Base-by-base conservation (phyloP, 1,140 invertebrate species). In the Oryzaephilus surinamensis region DNA sequence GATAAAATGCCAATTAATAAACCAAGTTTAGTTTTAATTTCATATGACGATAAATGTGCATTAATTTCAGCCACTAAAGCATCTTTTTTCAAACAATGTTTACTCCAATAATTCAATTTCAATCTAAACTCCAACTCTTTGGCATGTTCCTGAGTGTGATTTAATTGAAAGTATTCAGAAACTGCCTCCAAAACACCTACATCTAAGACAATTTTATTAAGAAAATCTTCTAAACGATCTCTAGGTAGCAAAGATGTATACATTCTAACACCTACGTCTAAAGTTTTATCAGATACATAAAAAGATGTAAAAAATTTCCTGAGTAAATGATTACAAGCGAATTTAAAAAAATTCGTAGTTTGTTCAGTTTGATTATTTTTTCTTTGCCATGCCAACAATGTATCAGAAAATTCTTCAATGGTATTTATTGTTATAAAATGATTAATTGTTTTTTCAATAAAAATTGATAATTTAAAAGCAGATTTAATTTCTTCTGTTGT, bases 391-490 rank as follows among this genome's bases (percentile, higher is more conserved):
- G n/a, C n/a, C n/a, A n/a, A n/a, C 13, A 62, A 43, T n/a, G 51
- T 43, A 13, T 41, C 12, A 51, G 24, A 51, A 63, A 63, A 16
- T 42, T 21, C 16, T 38, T n/a, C 4, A 38, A 21, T 19, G 32
- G 32, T 28, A 43, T 21, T 28, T 43, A 8, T 24, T 24, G 23
- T 24, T 24, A 11, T n/a, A 8, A 69, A 52, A 48, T 58, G 61
- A 34, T 56, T 39, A 5, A 66, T 44, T 41, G 55, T 57, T 44
- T 63, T 66, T 52, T 72, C 70, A 26, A 73, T 53, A 45, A 66
- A 67, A 35, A 51, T 40, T 7, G 64, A 61, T 29, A 64, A 54
- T 41, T 64, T 43, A 50, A 73, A 69, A n/a, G 62, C 58, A 46
- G 57, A 67, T 52, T 51, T 59, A n/a, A 72, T 59, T 49, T 68